Percentiles rank a stretch among this genome's conserved stretches.
These are phyloP conservation scores for Linurgus olivaceus DNA, from an alignment of 2,797 vertebrate species.

Conservation along the genomic window DNA sequence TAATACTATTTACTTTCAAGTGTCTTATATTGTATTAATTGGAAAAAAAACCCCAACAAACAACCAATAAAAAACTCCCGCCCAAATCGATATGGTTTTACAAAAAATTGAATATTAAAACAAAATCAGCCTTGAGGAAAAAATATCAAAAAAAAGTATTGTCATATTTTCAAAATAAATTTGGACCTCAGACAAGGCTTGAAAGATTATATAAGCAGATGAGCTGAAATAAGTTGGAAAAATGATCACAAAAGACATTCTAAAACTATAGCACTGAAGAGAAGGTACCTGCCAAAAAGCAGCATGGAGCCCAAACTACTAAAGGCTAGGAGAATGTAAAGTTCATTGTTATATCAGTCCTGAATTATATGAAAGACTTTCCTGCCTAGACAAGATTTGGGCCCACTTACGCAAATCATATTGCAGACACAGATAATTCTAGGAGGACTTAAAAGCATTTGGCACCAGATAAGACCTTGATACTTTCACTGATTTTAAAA, in stretches of 20 bases:
- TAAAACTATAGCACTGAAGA: not conserved
- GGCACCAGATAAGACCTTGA: not conserved
- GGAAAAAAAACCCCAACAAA: fast-evolving
- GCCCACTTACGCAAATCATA: not conserved
- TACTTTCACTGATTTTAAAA: not conserved
- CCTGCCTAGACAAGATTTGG: not conserved
- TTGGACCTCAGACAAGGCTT: not conserved
- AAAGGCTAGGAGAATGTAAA: not conserved
- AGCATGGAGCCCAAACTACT: not conserved
- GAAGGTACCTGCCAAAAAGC: not conserved
- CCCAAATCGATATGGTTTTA: fast-evolving
- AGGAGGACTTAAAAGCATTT: not conserved
- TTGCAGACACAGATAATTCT: not conserved
- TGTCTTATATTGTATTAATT: not conserved
- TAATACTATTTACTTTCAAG: not conserved
- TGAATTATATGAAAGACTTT: not conserved
- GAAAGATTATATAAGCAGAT: not conserved
- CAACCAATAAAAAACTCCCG: fast-evolving
- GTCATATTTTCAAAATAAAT: not conserved
- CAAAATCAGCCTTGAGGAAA: not conserved
- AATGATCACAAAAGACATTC: not conserved
- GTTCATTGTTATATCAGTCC: not conserved
- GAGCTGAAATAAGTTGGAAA: not conserved
- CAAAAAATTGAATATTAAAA: not conserved
- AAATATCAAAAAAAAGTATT: not conserved